phyloP scores from a whole-genome alignment of 2,113 vertebrate species.

The Phylloscopus trochiloides region DNA sequence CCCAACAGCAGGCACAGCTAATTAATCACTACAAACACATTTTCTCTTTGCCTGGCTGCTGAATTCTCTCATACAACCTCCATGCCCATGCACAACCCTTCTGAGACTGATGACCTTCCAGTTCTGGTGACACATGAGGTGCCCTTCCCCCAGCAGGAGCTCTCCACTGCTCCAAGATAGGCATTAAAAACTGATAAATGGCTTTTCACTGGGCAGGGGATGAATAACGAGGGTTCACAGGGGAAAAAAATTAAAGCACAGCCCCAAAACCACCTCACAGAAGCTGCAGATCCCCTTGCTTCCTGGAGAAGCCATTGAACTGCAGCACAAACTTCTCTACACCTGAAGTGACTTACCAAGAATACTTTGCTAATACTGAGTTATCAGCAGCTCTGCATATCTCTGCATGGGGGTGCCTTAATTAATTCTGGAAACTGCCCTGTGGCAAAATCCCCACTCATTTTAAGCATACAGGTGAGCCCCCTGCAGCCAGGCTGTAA shows the following conservation, averaged over 20 bases:
- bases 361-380: rapidly evolving
- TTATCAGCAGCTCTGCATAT: not conserved
- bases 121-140: not conserved
- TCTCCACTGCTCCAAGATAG: not conserved
- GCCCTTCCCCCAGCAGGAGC: not conserved
- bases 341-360: rapidly evolving
- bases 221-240: not conserved
- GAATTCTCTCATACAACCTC: not conserved
- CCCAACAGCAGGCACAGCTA: not conserved
- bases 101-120: not conserved
- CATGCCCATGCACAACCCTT: not conserved
- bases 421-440: not conserved
- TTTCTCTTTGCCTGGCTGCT: not conserved
- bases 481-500: not conserved
- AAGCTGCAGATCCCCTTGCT: not conserved
- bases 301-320: not conserved
- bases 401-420: not conserved
- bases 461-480: not conserved
- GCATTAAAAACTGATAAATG: not conserved
- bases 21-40: not conserved
- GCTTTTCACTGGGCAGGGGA: not conserved
- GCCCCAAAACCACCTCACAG: not conserved
- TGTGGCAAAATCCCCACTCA: rapidly evolving
- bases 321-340: not conserved
- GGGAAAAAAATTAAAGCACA: not conserved